These are phyloP conservation scores for Lepidocyrtinus sp. DNA, from an alignment of 2,888 invertebrate genomes.

Conservation along the genomic window DNA sequence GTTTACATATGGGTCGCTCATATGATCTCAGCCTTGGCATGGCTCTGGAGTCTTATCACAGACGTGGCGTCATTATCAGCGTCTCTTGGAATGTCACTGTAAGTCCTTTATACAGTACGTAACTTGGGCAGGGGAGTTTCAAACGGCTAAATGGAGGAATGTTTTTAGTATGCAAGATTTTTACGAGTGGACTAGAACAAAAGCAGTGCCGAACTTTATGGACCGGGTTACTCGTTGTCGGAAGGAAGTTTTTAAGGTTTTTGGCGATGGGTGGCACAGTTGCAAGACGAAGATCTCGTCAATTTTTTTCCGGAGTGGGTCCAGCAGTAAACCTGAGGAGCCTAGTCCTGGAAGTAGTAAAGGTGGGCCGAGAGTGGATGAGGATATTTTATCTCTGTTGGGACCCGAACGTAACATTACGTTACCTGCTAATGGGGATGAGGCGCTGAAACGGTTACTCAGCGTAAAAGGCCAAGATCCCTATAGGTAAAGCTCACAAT, in stretches of 20 bases:
- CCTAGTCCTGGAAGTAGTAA: neutral
- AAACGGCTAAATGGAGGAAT: too few relatives aligned
- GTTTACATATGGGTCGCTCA: conserved; percentile 64
- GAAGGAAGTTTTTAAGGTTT: conserved; percentile 13
- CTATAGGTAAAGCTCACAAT: conserved; percentile 79
- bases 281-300: conserved; percentile 30
- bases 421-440: conserved; percentile 91
- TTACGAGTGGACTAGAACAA: conserved; percentile 61
- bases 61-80: conserved; percentile 67
- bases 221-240: conserved; percentile 37
- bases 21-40: conserved; percentile 67
- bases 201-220: conserved; percentile 57
- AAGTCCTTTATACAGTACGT: conserved; percentile 50
- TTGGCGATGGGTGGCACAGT: conserved; percentile 30
- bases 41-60: conserved; percentile 67
- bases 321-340: conserved; percentile 33
- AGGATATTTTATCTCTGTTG: conserved; percentile 65
- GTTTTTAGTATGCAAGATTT: conserved; percentile 64
- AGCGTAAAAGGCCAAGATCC: conserved; percentile 97
- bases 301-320: conserved; percentile 22
- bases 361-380: conserved; percentile 45
- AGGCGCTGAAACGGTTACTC: conserved; percentile 93
- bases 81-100: conserved; percentile 66
- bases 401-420: conserved; percentile 82
- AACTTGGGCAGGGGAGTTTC: too few relatives aligned